phyloP scores from a whole-genome alignment of 2,113 vertebrate species.

The Monarcha castaneiventris region DNA sequence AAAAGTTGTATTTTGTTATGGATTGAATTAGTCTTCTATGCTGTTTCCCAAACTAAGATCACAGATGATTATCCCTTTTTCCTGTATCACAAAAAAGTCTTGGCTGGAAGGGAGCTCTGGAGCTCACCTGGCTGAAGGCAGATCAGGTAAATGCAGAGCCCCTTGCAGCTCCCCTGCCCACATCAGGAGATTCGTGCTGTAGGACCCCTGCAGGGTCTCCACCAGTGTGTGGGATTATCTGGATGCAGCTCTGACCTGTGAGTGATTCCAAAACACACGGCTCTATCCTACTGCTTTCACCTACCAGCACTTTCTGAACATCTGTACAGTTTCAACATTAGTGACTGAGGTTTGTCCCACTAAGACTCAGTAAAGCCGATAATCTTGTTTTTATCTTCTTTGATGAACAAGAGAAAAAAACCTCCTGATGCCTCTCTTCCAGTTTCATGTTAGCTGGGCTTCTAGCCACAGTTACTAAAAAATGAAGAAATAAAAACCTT shows the following conservation, averaged over 20 bases:
- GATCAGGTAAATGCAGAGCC: not conserved
- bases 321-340: not conserved
- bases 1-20: not conserved
- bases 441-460: not conserved
- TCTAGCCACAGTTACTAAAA: not conserved
- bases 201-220: not conserved
- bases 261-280: not conserved
- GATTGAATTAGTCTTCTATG: not conserved
- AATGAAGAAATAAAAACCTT: not conserved
- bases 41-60: not conserved
- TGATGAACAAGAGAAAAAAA: not conserved
- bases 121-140: not conserved
- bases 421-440: not conserved
- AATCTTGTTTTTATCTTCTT: not conserved
- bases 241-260: fast-evolving
- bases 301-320: not conserved
- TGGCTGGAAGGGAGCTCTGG: not conserved
- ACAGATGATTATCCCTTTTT: not conserved
- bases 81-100: not conserved
- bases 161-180: not conserved
- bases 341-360: not conserved
- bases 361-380: not conserved
- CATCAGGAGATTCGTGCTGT: not conserved
- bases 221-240: fast-evolving
- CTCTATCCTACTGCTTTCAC: not conserved